Percentiles rank a stretch among this genome's conserved stretches.
Evolutionary conservation across 2,797 vertebrate genomes (phyloP).

Genomic region (Tinamus major): DNA sequence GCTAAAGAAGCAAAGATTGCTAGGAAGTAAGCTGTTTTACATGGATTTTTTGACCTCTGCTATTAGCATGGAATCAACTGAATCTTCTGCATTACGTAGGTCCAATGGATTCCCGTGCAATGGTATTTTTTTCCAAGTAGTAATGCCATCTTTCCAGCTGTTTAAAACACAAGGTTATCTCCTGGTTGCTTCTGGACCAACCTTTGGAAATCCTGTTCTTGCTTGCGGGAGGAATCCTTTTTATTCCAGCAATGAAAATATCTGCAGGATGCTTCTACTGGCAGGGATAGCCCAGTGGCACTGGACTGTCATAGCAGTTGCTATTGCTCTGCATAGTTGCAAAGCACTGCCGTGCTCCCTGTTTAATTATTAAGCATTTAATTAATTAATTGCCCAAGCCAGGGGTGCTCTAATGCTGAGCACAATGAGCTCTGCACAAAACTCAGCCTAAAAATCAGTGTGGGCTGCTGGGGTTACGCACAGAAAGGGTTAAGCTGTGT

Average conservation of each 20-base stretch:
- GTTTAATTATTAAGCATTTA: background rate
- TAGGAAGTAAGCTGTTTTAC: background rate
- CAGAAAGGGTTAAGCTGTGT: background rate
- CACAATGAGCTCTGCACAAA: background rate
- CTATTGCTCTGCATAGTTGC: too few species aligned
- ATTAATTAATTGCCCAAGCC: background rate
- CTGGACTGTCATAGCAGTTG: background rate
- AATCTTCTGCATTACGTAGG: fast-evolving
- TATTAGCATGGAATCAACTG: background rate
- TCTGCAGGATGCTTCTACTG: too few species aligned
- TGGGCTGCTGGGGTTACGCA: background rate
- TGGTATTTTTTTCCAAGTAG: background rate
- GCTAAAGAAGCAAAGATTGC: background rate
- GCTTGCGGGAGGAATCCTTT: background rate
- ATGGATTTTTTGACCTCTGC: background rate
- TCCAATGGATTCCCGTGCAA: background rate
- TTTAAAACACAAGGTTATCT: background rate
- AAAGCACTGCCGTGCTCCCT: background rate
- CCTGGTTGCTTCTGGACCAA: background rate
- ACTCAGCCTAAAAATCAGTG: fast-evolving
- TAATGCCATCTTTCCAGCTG: background rate
- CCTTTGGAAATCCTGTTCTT: background rate
- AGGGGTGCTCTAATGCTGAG: background rate
- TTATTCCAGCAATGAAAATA: background rate
- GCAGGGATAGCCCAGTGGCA: too few species aligned